Percentiles rank a stretch among this genome's conserved stretches.
These are phyloP conservation scores for Pteropus rufus DNA, from an alignment of 2,797 vertebrate species.

Conservation along the genomic window DNA sequence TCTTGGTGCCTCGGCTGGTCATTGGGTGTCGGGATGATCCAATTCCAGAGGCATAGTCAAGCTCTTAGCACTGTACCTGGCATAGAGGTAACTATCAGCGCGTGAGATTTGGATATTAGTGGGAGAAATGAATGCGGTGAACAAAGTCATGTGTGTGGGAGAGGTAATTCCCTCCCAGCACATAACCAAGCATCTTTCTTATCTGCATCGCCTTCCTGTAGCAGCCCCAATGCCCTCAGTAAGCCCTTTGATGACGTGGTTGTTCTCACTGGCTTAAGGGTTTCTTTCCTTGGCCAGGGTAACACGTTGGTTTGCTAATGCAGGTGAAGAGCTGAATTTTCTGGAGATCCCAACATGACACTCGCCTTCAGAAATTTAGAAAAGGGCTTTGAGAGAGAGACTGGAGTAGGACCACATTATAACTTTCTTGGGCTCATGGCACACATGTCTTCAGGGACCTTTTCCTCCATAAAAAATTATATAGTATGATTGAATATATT, in stretches of 20 bases:
- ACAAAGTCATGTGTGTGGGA: not conserved
- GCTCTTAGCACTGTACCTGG: not conserved
- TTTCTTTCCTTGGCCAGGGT: not conserved
- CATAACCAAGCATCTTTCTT: not conserved
- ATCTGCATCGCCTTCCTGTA: not conserved
- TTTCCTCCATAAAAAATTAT: not conserved
- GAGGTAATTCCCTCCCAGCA: no score
- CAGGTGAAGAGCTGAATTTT: not conserved
- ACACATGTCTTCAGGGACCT: not conserved
- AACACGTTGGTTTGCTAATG: not conserved
- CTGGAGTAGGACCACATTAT: not conserved
- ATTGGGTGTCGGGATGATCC: not conserved
- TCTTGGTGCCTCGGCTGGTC: accelerated
- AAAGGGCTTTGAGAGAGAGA: not conserved
- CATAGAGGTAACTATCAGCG: not conserved
- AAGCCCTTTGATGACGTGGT: not conserved
- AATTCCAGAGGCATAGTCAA: not conserved
- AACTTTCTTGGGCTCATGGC: not conserved
- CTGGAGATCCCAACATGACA: not conserved
- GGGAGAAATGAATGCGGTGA: not conserved
- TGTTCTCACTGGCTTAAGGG: not conserved
- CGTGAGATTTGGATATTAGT: not conserved
- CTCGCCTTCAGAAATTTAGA: not conserved
- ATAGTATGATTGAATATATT: not conserved
- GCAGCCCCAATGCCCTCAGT: not conserved